phyloP scores from a whole-genome alignment of 2,113 vertebrate genomes.

The Excalfactoria chinensis region DNA sequence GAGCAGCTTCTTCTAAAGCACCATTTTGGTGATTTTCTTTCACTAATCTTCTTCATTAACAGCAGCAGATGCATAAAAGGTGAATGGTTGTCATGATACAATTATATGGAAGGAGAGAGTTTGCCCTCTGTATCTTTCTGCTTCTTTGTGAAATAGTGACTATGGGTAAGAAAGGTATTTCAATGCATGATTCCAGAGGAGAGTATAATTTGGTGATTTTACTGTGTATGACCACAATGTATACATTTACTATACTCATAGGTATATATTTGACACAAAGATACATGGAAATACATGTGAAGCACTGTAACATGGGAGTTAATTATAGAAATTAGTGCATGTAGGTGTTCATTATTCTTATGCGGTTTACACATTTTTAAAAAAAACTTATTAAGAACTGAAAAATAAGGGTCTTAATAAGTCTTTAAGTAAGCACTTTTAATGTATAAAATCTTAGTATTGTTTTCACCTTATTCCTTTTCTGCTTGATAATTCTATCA shows the following conservation, averaged over 20 bases:
- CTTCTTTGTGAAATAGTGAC: background rate
- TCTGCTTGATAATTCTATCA: slow-evolving; percentile 46
- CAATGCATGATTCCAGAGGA: background rate
- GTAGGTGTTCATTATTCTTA: background rate
- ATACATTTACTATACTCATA: background rate
- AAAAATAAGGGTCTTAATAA: no score
- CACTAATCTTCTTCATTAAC: background rate
- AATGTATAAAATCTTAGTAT: background rate
- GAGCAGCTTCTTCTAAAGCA: background rate
- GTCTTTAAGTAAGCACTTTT: background rate
- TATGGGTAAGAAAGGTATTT: background rate
- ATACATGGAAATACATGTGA: rapidly evolving
- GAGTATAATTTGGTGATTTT: background rate
- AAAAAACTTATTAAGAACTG: background rate
- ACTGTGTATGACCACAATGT: background rate
- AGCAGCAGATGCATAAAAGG: background rate
- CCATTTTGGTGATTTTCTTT: background rate
- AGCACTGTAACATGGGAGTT: background rate
- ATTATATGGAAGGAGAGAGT: background rate
- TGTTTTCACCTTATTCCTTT: background rate
- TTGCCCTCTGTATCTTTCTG: background rate
- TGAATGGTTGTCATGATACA: background rate
- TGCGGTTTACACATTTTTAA: background rate
- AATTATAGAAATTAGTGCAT: background rate
- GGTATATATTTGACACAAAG: background rate